Evolutionary conservation across 2,888 invertebrate genomes (phyloP), one percentile per base, ranked within the genome.

Genomic region (Acanthosepion esculentum): DNA sequence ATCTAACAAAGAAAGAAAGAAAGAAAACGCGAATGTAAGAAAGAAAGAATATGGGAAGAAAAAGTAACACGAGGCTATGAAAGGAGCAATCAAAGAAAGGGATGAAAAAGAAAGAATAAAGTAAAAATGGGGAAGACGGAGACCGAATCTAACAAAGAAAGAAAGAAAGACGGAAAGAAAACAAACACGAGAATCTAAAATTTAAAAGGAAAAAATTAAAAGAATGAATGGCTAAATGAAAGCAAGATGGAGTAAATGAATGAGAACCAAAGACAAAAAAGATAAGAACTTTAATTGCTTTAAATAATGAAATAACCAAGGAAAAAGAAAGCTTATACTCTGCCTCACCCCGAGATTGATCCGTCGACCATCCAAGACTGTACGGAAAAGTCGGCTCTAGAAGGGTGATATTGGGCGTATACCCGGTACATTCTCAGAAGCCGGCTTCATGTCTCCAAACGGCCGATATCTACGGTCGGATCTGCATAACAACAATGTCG

Each of bases 401-500:
- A n/a, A n/a, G 78, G 78, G 78, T n/a, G n/a, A 78, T 78, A 33
- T 8, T 78, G 78, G 78, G 78, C n/a, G 78, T 78, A 33, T 78
- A 78, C 78, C 78, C 23, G 78, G n/a, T 33, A 78, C n/a, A n/a
- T n/a, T n/a, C 78, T 78, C 15, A n/a, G n/a, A 78, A 78, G 78
- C 78, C 78, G 78, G 78, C 78, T 78, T 78, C 78, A n/a, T 78
- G 78, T 78, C 78, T 78, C 78, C 78, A 78, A 12, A n/a, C 4
- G 10, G n/a, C 12, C n/a, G n/a, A n/a, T 78, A 78, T 78, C 78
- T 78, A 78, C 78, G n/a, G 78, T 78, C 78, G 78, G 78, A 78
- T 78, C 78, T 78, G 78, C 78, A n/a, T n/a, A 78, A 33, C 78
- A 78, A 78, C 78, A 78, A 78, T 78, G 78, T 78, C 78, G 78